These are phyloP conservation scores for Tympanoctomys barrerae DNA, from an alignment of 2,797 vertebrate genomes.

Conservation along the genomic window DNA sequence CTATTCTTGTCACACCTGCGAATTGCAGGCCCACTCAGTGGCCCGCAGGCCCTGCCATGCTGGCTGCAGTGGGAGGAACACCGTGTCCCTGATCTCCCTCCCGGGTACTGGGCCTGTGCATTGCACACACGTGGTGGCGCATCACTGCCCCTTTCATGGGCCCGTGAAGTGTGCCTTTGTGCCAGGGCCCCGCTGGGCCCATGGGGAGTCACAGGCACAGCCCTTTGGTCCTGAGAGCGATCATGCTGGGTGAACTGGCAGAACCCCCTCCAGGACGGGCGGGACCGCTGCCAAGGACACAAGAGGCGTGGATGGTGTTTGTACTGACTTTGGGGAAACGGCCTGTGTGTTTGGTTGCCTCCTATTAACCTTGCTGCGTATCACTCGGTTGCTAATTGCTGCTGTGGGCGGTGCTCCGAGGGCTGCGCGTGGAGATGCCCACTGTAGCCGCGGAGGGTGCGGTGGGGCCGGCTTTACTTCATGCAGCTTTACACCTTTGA, in stretches of 20 bases:
- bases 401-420: slow-evolving; percentile 29
- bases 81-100: slow-evolving; percentile 41
- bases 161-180: slow-evolving; percentile 52
- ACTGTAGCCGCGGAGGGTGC: slow-evolving; percentile 35
- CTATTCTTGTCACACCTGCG: not conserved
- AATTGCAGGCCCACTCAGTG: not conserved
- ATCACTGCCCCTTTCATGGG: slow-evolving; percentile 51
- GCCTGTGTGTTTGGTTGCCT: slow-evolving; percentile 44
- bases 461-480: slow-evolving; percentile 28
- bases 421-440: not conserved
- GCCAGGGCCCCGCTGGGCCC: not conserved
- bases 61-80: slow-evolving; percentile 39
- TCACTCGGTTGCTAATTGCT: slow-evolving; percentile 47
- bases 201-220: not conserved
- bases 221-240: slow-evolving; percentile 58
- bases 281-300: slow-evolving; percentile 57
- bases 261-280: slow-evolving; percentile 49
- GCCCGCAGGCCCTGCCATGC: not conserved
- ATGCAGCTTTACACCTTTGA: slow-evolving; percentile 37
- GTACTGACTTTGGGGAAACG: slow-evolving; percentile 53
- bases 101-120: not conserved
- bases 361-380: slow-evolving; percentile 5
- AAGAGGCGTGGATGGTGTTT: slow-evolving; percentile 34
- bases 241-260: slow-evolving; percentile 29
- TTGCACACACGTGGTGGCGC: not conserved